Base-by-base conservation (phyloP, 2,888 invertebrate species). In the Liposcelis brunnea region DNA sequence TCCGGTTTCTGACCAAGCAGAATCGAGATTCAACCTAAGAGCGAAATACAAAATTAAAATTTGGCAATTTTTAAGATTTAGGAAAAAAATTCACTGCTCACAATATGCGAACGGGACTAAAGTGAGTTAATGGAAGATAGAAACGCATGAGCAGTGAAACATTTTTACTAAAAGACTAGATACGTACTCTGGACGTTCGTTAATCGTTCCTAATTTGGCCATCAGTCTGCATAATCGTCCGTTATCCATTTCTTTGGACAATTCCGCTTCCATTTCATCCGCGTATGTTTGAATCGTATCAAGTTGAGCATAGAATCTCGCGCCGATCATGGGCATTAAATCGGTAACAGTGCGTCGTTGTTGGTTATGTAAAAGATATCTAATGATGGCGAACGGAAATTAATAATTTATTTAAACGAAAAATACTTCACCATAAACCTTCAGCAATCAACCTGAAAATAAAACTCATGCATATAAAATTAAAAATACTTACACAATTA, bases 271-370 rank as follows among this genome's bases (percentile, higher is more conserved):
- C 53, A 93, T 71, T 40, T 80, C 75, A 62, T 97, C 97, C 40
- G 82, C 80, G 52, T 89, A 78, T 47, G 84, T 71, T 61, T 91
- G 85, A 48, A 87, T 71, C 5, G 84, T 80, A 64, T 97, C 95
- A 60, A 95, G 70, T 68, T 97, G 94, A 1, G 85, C 86, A 64
- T 94, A 97, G 67, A 95, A 97, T 48, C 95, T 72, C 37, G 94
- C 94, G 37, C 87, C 97, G 55, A 98, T 95, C 93, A 97, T 94
- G 21, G 97, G 95, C 97, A 97, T 97, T 56, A 97, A 75, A 67
- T 97, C 95, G 51, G 87, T 89, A 49, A 97, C 84, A 56, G 80
- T 82, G 57, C 84, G 78, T 54, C 80, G 72, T 51, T 63, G 61
- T 55, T 68, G 68, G 54, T 74, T 71, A 38, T 79, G 70, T 56